Percentiles rank a stretch among this genome's conserved stretches.
Evolutionary conservation across 2,797 vertebrate genomes (phyloP).

Genomic region (Parambassis ranga): DNA sequence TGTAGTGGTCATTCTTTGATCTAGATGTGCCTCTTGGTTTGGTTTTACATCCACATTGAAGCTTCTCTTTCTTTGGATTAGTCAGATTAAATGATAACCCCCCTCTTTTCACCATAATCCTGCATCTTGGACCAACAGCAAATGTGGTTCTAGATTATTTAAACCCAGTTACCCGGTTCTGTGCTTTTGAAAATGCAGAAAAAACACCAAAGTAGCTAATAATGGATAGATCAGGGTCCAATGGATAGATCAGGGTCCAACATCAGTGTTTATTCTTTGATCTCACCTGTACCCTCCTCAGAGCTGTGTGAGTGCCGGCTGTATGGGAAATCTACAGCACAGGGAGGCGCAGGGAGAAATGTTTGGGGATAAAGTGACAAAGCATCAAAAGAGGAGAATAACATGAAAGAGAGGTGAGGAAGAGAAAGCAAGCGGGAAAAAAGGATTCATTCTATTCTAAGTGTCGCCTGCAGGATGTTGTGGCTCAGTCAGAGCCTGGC

Average conservation of each 20-base stretch:
- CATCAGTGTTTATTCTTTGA: conserved; percentile 19
- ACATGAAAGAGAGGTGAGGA: conserved; percentile 50
- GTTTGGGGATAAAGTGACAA: conserved; percentile 45
- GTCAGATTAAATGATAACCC: too few relatives aligned
- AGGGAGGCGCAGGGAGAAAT: neutral
- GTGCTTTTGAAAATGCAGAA: too few relatives aligned
- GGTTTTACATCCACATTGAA: too few relatives aligned
- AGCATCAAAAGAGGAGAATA: conserved; percentile 53
- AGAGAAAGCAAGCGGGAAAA: conserved; percentile 16
- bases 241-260: neutral
- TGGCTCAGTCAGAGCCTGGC: conserved; percentile 69
- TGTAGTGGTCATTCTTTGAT: too few relatives aligned
- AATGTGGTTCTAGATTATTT: too few relatives aligned
- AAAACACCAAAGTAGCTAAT: too few relatives aligned
- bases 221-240: too few relatives aligned
- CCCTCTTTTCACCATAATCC: too few relatives aligned
- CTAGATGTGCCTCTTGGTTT: too few relatives aligned
- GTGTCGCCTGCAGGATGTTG: conserved; percentile 71
- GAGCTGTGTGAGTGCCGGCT: neutral
- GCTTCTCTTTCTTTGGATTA: too few relatives aligned
- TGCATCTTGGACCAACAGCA: too few relatives aligned
- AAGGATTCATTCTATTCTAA: conserved; percentile 62
- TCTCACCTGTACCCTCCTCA: conserved; percentile 6
- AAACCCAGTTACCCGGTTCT: too few relatives aligned
- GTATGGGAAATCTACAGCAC: neutral